Evolutionary conservation across 2,797 vertebrate genomes (phyloP).

Genomic region (Chaenodraco wilsoni): DNA sequence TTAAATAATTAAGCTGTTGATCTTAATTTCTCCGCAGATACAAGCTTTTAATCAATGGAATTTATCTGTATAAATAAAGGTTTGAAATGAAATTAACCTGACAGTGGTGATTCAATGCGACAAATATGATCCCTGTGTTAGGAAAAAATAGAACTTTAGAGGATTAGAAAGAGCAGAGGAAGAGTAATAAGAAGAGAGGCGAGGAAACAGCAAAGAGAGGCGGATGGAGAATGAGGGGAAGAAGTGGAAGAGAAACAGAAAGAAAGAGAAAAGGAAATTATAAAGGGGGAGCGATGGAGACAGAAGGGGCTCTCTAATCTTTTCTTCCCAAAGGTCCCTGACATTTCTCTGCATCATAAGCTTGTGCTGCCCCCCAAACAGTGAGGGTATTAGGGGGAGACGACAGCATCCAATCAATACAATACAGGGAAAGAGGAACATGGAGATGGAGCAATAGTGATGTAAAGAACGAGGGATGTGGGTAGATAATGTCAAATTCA

Average conservation of each 20-base stretch:
- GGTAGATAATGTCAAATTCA: constrained; percentile 13
- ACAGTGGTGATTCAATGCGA: constrained; percentile 63
- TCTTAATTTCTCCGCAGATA: constrained; percentile 43
- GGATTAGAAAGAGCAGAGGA: constrained; percentile 63
- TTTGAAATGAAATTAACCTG: constrained; percentile 2
- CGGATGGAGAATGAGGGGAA: constrained; percentile 9
- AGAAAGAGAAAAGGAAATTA: constrained; percentile 35
- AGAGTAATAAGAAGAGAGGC: constrained; percentile 41
- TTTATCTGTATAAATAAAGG: too few relatives aligned
- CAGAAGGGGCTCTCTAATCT: constrained; percentile 45
- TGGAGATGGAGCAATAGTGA: too few relatives aligned
- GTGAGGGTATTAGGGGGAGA: too few relatives aligned
- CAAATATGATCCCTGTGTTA: constrained; percentile 73
- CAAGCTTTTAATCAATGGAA: constrained; percentile 19
- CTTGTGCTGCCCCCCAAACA: constrained; percentile 7
- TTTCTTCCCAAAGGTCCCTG: constrained; percentile 63
- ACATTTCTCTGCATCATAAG: constrained; percentile 70
- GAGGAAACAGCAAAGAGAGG: constrained; percentile 5
- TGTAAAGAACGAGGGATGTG: too few relatives aligned
- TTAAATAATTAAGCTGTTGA: constrained; percentile 5
- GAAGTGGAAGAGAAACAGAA: constrained; percentile 18
- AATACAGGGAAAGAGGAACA: too few relatives aligned
- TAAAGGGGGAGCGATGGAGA: constrained; percentile 17
- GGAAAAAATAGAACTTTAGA: constrained; percentile 66
- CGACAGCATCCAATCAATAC: too few relatives aligned